Conservation (phyloP, 2,797 vertebrate species). For the Poliocrania exsul region DNA sequence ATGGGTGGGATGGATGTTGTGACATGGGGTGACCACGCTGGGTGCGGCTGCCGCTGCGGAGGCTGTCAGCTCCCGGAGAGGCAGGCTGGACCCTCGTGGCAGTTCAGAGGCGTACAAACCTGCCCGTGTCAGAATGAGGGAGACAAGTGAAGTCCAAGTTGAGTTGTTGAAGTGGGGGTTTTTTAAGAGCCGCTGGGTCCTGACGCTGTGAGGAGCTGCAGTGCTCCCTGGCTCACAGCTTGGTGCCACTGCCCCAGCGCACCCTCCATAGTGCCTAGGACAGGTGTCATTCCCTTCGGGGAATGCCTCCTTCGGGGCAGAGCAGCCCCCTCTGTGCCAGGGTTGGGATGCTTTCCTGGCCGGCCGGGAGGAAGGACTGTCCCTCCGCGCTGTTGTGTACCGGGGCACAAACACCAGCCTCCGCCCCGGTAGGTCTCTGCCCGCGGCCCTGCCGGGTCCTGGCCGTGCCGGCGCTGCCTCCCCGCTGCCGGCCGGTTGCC, state of each 20-base stretch:
- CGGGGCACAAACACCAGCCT: not conserved
- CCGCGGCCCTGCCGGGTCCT: not conserved
- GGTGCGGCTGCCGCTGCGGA: not conserved
- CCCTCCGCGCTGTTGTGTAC: not conserved
- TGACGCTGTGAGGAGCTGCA: not conserved
- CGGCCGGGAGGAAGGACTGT: not conserved
- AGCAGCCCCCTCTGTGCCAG: rapidly evolving
- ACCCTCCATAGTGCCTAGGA: not conserved
- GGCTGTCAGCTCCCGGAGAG: not conserved
- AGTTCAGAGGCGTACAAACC: rapidly evolving
- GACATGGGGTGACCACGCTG: not conserved
- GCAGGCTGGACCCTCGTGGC: not conserved
- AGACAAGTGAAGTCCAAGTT: not conserved
- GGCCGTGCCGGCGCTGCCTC: not conserved
- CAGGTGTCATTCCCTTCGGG: not conserved
- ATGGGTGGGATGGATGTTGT: not conserved
- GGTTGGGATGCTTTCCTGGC: not conserved
- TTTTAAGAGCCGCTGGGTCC: not conserved
- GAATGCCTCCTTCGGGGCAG: not conserved
- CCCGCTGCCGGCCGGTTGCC: not conserved
- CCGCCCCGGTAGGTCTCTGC: not conserved
- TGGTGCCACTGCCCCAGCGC: not conserved
- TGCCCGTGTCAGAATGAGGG: not conserved
- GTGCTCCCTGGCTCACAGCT: not conserved
- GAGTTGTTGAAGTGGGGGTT: not conserved